These are phyloP conservation scores for Luffia ferchaultella DNA, from an alignment of 2,888 invertebrate species.

Conservation along the genomic window DNA sequence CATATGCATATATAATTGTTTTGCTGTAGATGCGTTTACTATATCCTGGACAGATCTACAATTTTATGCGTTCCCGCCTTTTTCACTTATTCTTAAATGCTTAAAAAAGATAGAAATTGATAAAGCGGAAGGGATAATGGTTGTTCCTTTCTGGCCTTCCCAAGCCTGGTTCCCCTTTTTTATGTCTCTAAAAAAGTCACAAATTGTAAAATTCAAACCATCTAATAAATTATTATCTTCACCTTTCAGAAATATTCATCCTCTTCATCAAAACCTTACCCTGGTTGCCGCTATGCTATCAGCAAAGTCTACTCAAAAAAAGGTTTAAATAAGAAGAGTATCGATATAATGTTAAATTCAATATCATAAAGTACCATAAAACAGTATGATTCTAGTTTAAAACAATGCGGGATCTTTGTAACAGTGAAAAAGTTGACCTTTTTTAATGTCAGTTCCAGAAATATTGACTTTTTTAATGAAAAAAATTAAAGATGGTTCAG, in stretches of 20 bases:
- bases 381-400: not conserved
- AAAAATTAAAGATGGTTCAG: not conserved
- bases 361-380: not conserved
- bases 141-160: constrained; percentile 2
- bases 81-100: constrained; percentile 12
- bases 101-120: constrained; percentile 9
- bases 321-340: not conserved
- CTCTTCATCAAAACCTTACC: not conserved
- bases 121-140: constrained; percentile 2
- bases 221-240: not conserved
- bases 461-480: not conserved
- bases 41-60: constrained; percentile 7
- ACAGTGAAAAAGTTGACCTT: not conserved
- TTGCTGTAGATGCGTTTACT: constrained; percentile 12
- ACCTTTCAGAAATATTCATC: constrained; percentile 2
- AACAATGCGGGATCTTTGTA: constrained; percentile 2
- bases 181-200: not conserved
- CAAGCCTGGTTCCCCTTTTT: constrained; percentile 3
- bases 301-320: not conserved
- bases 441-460: not conserved
- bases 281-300: constrained; percentile 1
- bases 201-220: constrained; percentile 1
- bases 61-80: constrained; percentile 13
- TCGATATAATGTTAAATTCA: too few relatives aligned
- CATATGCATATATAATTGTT: constrained; percentile 4